A percentile compares a stretch with the other conserved stretches of the same genome.
phyloP scores from a whole-genome alignment of 2,888 invertebrate species.

The Oscheius sp. region DNA sequence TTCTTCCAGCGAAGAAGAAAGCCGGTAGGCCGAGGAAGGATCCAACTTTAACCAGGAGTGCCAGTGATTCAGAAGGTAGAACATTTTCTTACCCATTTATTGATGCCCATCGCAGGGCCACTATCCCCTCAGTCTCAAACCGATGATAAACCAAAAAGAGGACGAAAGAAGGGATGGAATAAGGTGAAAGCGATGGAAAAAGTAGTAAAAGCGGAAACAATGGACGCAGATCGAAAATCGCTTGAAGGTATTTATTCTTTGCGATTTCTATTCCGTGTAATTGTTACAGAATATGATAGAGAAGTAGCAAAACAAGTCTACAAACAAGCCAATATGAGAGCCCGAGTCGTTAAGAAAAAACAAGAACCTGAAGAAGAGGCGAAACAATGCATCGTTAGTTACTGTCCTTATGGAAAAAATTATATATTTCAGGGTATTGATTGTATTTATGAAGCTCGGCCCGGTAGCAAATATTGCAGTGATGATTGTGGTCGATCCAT shows the following conservation, averaged over 20 bases:
- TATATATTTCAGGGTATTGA: conserved; percentile 87
- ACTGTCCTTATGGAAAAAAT: neutral
- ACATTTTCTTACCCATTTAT: neutral
- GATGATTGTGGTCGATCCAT: conserved; percentile 46
- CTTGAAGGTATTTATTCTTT: conserved; percentile 3
- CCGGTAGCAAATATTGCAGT: conserved; percentile 51
- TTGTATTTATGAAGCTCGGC: conserved; percentile 83
- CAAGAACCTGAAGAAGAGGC: neutral
- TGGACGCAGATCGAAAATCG: neutral
- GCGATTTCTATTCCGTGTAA: neutral
- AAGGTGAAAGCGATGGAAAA: neutral
- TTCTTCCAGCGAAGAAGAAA: conserved; percentile 12
- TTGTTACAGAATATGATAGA: neutral
- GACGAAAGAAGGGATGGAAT: conserved; percentile 47
- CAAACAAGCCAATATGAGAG: neutral
- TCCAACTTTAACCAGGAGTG: neutral
- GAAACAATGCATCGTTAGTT: conserved; percentile 9
- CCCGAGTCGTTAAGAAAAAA: neutral
- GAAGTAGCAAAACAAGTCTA: neutral
- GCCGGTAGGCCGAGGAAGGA: conserved; percentile 27
- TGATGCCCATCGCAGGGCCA: neutral
- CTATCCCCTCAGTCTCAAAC: neutral
- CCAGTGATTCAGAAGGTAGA: conserved; percentile 8
- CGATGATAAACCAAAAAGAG: conserved; percentile 44
- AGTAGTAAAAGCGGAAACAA: neutral